A percentile compares a stretch with the other conserved stretches of the same genome.
Evolutionary conservation across 2,888 invertebrate genomes (phyloP).

Genomic region (Hyles lineata): DNA sequence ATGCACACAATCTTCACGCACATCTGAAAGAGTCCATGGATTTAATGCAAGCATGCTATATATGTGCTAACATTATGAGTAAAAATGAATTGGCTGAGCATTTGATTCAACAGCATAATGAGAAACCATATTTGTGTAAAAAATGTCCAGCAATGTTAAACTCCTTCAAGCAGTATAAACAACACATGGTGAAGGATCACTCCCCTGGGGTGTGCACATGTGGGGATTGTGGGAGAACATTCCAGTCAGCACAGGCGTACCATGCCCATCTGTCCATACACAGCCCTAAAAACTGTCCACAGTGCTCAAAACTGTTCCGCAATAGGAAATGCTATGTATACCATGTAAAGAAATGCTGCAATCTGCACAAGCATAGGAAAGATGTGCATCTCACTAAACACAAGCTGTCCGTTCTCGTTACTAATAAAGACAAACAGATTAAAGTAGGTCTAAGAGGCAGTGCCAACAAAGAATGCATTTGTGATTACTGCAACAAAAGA

Average conservation of each 20-base stretch:
- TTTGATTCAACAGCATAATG: conserved; percentile 53
- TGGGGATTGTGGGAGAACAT: conserved; percentile 70
- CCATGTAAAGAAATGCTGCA: conserved; percentile 68
- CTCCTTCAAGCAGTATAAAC: conserved; percentile 46
- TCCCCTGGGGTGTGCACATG: conserved; percentile 59
- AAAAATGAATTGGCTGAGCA: conserved; percentile 62
- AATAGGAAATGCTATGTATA: conserved; percentile 70
- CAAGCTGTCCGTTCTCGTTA: conserved; percentile 58
- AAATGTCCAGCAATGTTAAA: conserved; percentile 65
- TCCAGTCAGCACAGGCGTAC: conserved; percentile 58
- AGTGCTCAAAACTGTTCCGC: conserved; percentile 65
- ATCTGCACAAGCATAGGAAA: conserved; percentile 54
- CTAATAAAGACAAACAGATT: conserved; percentile 56
- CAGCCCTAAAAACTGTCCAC: conserved; percentile 60
- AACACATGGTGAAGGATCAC: conserved; percentile 60
- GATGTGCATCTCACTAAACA: conserved; percentile 51
- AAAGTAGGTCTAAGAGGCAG: conserved; percentile 69
- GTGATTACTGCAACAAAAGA: conserved; percentile 72
- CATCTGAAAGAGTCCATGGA: conserved; percentile 71
- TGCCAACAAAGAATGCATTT: conserved; percentile 61
- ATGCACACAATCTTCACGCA: conserved; percentile 58
- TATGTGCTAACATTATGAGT: conserved; percentile 67
- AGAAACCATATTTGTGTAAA: conserved; percentile 60
- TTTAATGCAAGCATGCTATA: conserved; percentile 63
- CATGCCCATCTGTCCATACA: conserved; percentile 67